These are phyloP conservation scores for Melitaea cinxia DNA, from an alignment of 1,140 invertebrate species.

Conservation along the genomic window DNA sequence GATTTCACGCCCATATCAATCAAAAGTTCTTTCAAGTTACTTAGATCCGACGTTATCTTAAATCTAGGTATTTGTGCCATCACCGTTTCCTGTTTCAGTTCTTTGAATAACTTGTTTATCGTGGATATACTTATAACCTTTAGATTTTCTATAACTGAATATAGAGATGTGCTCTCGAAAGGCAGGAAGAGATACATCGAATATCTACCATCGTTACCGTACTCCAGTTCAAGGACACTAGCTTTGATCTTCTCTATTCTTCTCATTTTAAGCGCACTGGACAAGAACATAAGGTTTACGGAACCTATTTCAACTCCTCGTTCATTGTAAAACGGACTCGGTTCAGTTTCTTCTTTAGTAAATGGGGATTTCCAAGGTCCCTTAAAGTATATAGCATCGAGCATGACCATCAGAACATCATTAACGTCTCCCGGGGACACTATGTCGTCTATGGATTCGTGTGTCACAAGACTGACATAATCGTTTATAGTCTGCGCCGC, in stretches of 20 bases:
- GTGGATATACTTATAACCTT: slow-evolving; percentile 4
- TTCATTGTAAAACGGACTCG: slow-evolving; percentile 73
- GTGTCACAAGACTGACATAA: slow-evolving; percentile 51
- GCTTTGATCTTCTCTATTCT: slow-evolving; percentile 52
- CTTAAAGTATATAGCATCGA: slow-evolving; percentile 90
- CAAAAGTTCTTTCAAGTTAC: slow-evolving; percentile 82
- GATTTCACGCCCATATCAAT: slow-evolving; percentile 85
- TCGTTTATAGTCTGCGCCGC: slow-evolving; percentile 53
- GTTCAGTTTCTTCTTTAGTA: slow-evolving; percentile 77
- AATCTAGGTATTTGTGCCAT: slow-evolving; percentile 85
- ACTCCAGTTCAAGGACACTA: slow-evolving; percentile 6
- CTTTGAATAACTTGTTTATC: not conserved
- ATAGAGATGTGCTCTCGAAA: not conserved
- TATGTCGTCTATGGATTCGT: slow-evolving; percentile 55
- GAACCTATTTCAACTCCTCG: slow-evolving; percentile 61
- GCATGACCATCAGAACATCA: slow-evolving; percentile 83
- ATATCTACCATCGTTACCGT: slow-evolving; percentile 16
- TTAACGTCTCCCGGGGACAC: slow-evolving; percentile 64
- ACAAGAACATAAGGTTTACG: slow-evolving; percentile 75
- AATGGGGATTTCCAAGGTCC: slow-evolving; percentile 86
- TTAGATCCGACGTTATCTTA: slow-evolving; percentile 82
- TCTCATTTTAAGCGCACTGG: slow-evolving; percentile 53
- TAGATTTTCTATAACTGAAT: slow-evolving; percentile 13
- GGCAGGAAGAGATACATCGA: slow-evolving; percentile 16
- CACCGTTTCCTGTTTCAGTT: slow-evolving; percentile 58